Percentiles rank a stretch among this genome's conserved stretches.
Conservation (phyloP, 1,140 invertebrate genomes). For the Luehdorfia chinensis region DNA sequence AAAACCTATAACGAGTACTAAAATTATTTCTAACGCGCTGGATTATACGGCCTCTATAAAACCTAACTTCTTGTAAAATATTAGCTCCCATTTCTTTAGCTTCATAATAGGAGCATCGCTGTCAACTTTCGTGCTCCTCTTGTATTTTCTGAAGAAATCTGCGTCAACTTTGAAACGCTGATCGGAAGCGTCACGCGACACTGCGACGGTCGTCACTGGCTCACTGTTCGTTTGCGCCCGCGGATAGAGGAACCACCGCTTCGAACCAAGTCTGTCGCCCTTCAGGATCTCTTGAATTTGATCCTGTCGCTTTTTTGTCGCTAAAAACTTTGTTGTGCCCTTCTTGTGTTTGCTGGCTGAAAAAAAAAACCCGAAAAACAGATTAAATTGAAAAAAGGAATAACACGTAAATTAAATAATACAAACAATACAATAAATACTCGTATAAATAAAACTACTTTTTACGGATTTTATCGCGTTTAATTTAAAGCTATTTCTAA, state of each 20-base stretch:
- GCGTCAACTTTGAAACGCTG: constrained; percentile 56
- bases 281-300: constrained; percentile 56
- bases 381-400: no score
- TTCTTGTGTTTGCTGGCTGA: constrained; percentile 57
- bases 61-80: constrained; percentile 65
- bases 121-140: constrained; percentile 49
- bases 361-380: no score
- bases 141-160: constrained; percentile 61
- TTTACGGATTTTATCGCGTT: no score
- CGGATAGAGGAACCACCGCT: constrained; percentile 60
- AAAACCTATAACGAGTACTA: constrained; percentile 24
- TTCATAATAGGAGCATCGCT: constrained; percentile 54
- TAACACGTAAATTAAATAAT: no score
- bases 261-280: constrained; percentile 56
- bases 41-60: constrained; percentile 56
- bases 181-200: constrained; percentile 42
- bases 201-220: constrained; percentile 15
- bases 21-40: constrained; percentile 11
- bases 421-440: neutral
- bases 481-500: no score
- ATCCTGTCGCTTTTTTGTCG: constrained; percentile 61
- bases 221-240: constrained; percentile 27
- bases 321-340: constrained; percentile 50
- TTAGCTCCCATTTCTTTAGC: constrained; percentile 60
- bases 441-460: no score